Conservation (phyloP, 2,113 vertebrate genomes). For the Arvicanthis niloticus region DNA sequence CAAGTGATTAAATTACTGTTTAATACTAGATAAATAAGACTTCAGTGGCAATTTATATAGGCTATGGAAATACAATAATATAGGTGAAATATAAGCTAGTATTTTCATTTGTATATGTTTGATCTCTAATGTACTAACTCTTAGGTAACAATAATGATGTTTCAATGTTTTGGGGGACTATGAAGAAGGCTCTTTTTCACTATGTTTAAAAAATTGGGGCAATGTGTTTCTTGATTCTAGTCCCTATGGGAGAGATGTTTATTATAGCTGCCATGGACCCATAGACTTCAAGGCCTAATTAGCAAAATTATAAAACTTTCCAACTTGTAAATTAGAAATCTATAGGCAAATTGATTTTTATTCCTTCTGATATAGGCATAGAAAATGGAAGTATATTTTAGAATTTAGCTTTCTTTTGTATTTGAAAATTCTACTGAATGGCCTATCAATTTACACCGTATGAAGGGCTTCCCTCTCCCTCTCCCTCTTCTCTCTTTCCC, state of each 20-base stretch:
- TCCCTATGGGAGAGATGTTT: constrained; percentile 27
- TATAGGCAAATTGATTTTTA: constrained; percentile 42
- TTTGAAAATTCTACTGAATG: constrained; percentile 29
- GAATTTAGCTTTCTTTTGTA: constrained; percentile 37
- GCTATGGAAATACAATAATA: constrained; percentile 6
- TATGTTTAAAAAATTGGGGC: constrained; percentile 48
- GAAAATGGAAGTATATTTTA: not conserved
- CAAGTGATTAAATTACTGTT: constrained; percentile 22
- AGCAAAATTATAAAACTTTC: constrained; percentile 27
- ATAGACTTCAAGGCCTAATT: constrained; percentile 34
- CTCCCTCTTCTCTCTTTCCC: not conserved
- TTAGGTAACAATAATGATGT: constrained; percentile 2
- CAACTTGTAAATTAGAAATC: constrained; percentile 43
- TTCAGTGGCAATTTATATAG: constrained; percentile 32
- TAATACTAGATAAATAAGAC: constrained; percentile 46
- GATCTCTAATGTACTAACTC: constrained; percentile 1
- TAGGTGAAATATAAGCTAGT: constrained; percentile 28
- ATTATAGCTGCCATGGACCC: constrained; percentile 1
- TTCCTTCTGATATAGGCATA: constrained; percentile 47
- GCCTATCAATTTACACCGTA: not conserved
- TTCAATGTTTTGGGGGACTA: not conserved
- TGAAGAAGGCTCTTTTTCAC: not conserved
- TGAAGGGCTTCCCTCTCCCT: not conserved
- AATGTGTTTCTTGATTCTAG: constrained; percentile 34
- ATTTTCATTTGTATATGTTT: constrained; percentile 50